Percentiles rank a stretch among this genome's conserved stretches.
These are phyloP conservation scores for Trachurus trachurus DNA, from an alignment of 2,797 vertebrate genomes.

Conservation along the genomic window DNA sequence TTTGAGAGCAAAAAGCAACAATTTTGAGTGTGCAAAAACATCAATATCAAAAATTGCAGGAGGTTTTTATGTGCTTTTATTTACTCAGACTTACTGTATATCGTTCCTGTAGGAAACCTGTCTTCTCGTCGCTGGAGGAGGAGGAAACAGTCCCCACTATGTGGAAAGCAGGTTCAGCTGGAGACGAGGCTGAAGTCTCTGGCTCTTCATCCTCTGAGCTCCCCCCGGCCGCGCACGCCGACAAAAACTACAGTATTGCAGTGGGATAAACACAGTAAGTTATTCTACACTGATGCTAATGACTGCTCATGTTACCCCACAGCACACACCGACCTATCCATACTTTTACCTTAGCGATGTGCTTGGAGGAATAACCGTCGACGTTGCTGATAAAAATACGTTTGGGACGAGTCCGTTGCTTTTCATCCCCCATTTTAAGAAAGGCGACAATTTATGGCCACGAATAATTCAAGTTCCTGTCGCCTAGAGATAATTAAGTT, in stretches of 20 bases:
- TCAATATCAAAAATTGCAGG: too few relatives aligned
- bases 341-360: slow-evolving; percentile 89
- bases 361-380: slow-evolving; percentile 88
- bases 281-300: too few relatives aligned
- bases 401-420: slow-evolving; percentile 43
- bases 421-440: slow-evolving; percentile 76
- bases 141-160: slow-evolving; percentile 88
- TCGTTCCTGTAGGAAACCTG: slow-evolving; percentile 81
- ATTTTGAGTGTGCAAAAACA: too few relatives aligned
- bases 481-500: too few relatives aligned
- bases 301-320: slow-evolving; percentile 60
- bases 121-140: slow-evolving; percentile 7
- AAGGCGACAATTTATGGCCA: not conserved
- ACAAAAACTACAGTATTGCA: slow-evolving; percentile 89
- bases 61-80: not conserved
- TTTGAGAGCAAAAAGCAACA: too few relatives aligned
- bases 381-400: slow-evolving; percentile 92
- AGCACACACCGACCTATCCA: not conserved
- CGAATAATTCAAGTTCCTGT: too few relatives aligned
- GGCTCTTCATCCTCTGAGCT: slow-evolving; percentile 65
- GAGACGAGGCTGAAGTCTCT: slow-evolving; percentile 16
- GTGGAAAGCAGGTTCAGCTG: slow-evolving; percentile 74
- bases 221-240: slow-evolving; percentile 77
- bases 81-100: slow-evolving; percentile 84
- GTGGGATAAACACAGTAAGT: not conserved